phyloP scores from a whole-genome alignment of 2,113 vertebrate genomes.

The Acanthisitta chloris region DNA sequence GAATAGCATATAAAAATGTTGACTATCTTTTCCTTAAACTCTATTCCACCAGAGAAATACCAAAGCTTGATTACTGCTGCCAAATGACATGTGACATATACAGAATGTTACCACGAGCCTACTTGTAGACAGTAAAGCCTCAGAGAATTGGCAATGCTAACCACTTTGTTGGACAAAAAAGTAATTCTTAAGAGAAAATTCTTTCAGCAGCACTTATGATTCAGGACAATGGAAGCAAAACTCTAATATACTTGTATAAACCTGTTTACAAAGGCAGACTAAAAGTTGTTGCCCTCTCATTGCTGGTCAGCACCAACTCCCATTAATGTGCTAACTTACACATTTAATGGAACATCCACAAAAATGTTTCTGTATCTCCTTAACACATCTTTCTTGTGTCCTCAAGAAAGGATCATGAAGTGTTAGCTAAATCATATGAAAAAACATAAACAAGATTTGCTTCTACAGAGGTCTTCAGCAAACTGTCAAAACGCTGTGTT shows the following conservation, averaged over 20 bases:
- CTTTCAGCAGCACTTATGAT: neutral
- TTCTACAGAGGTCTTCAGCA: neutral
- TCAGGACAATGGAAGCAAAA: neutral
- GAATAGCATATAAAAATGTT: neutral
- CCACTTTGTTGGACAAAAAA: neutral
- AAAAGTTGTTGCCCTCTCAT: neutral
- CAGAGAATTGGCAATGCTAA: neutral
- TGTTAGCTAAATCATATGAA: neutral
- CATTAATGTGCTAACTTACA: neutral
- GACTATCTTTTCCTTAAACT: neutral
- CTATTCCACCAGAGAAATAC: neutral
- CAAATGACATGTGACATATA: neutral
- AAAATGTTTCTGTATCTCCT: neutral
- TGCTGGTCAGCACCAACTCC: neutral
- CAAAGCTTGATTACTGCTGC: neutral
- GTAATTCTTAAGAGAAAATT: neutral
- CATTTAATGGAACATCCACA: neutral
- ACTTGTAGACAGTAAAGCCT: neutral
- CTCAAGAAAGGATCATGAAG: neutral
- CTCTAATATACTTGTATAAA: neutral
- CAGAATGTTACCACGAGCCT: neutral
- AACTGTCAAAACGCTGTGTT: neutral
- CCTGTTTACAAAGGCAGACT: neutral
- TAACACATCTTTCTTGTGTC: neutral
- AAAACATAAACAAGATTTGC: neutral